Evolutionary conservation across 1,140 invertebrate genomes (phyloP), one percentile per base, ranked within the genome.

Genomic region (fruit fly (Drosophila melanogaster)): DNA sequence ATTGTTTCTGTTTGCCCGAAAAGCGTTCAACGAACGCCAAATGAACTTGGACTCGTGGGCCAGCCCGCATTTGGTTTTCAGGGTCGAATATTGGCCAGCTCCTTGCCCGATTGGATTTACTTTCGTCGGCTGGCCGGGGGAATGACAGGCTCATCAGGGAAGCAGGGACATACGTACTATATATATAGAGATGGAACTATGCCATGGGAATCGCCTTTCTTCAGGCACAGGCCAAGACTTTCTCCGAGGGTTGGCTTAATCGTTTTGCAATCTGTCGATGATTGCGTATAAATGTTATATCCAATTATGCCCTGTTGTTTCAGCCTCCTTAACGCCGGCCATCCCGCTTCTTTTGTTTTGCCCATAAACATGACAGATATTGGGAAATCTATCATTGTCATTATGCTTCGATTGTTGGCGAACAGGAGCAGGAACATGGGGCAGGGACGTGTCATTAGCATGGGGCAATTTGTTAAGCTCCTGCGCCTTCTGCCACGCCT

Each of bases 331-430:
- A 40, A 1, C 12, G 7, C 11, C 35, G 12, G 44, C 14, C 44
- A 12, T 7, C 61, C 19, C 33, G 8, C 35, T 40, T n/a, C 66
- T 69, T 87, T 90, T 77, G 65, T 87, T 87, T 90, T 74, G 66
- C 59, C 49, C 67, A 79, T 79, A 91, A 91, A 91, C 81, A 91
- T 92, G 90, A 92, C 90, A 92, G 90, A 91, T 91, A 92, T 92
- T 91, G 85, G 84, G 73, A 92, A 90, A 92, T 92, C 90, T 90
- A 92, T 92, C 90, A 91, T 92, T 92, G 90, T 92, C 90, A 92
- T 92, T 92, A 91, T 86, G 80, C 77, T 90, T 90, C 90, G 86
- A 91, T 91, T 91, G 90, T 89, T 72, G 47, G 22, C 3, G 14
- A 43, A 61, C 43, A 43, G 35, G 41, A 22, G 24, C 56, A 41